Evolutionary conservation across 2,888 invertebrate genomes (phyloP).

Genomic region (Leptopilina drosophilae): DNA sequence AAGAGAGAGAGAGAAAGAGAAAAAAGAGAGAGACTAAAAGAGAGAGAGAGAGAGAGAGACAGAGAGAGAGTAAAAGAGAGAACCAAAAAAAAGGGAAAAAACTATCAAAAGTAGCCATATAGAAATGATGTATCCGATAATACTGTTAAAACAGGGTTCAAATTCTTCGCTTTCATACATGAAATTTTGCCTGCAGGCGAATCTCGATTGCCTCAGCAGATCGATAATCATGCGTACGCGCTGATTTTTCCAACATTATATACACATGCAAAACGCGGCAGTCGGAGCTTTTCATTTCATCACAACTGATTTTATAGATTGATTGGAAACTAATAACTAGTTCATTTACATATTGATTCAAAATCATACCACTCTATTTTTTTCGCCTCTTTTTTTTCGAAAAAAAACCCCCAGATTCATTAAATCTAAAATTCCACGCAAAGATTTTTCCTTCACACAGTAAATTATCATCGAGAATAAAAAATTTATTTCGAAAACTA

Average conservation of each 20-base stretch:
- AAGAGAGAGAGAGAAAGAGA: background rate
- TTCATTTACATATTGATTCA: constrained; percentile 32
- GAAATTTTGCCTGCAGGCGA: constrained; percentile 27
- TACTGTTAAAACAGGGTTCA: constrained; percentile 22
- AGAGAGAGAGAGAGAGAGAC: background rate
- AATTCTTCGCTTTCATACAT: constrained; percentile 30
- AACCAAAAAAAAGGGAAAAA: background rate
- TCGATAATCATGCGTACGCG: constrained; percentile 32
- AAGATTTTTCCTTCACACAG: background rate
- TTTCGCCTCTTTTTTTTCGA: background rate
- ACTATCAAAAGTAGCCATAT: constrained; percentile 8
- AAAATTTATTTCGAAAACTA: too few species aligned
- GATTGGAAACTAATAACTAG: constrained; percentile 30
- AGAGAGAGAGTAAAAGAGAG: background rate
- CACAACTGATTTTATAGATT: constrained; percentile 33
- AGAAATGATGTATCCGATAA: constrained; percentile 32
- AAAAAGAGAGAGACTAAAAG: too few species aligned
- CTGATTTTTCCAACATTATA: constrained; percentile 26
- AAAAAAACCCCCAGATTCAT: background rate
- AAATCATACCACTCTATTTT: background rate
- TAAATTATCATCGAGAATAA: too few species aligned
- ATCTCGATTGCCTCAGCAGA: constrained; percentile 17
- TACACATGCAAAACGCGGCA: background rate
- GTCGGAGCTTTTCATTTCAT: constrained; percentile 11
- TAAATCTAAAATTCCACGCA: background rate